Percentiles rank a stretch among this genome's conserved stretches.
These are phyloP conservation scores for Sebastes melanostomus DNA, from an alignment of 2,797 vertebrate species.

Conservation along the genomic window DNA sequence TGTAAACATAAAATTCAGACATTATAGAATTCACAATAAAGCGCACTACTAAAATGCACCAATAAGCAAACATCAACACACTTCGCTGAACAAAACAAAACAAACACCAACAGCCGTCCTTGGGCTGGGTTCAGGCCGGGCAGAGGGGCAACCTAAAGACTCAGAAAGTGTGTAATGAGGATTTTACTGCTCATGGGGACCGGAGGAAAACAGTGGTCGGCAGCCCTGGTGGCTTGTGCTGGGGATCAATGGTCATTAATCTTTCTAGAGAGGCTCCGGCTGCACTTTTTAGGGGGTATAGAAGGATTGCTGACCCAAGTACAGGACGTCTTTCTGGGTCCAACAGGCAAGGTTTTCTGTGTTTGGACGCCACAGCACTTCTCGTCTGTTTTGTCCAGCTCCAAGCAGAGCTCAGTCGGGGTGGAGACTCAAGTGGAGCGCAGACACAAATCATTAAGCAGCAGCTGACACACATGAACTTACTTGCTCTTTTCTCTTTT, in stretches of 20 bases:
- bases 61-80: constrained; percentile 41
- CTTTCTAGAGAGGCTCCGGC: constrained; percentile 73
- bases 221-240: constrained; percentile 71
- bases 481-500: not conserved
- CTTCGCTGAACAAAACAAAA: constrained; percentile 43
- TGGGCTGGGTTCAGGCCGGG: constrained; percentile 34
- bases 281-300: constrained; percentile 76
- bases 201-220: constrained; percentile 58
- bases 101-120: constrained; percentile 51
- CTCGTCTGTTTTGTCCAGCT: constrained; percentile 38
- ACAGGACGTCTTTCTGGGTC: constrained; percentile 67
- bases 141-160: constrained; percentile 54
- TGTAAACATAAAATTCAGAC: not conserved
- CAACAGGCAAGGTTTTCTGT: constrained; percentile 64
- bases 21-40: constrained; percentile 14
- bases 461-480: not conserved
- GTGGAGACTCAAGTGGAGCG: not conserved
- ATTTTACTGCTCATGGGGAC: constrained; percentile 64
- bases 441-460: constrained; percentile 29
- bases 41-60: not conserved
- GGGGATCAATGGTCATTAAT: constrained; percentile 84
- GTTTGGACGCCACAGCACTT: constrained; percentile 73
- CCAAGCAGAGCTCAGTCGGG: constrained; percentile 8
- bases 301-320: constrained; percentile 81
- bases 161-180: constrained; percentile 70